Evolutionary conservation across 2,888 invertebrate genomes (phyloP).

Genomic region (Pilophorus perplexus): DNA sequence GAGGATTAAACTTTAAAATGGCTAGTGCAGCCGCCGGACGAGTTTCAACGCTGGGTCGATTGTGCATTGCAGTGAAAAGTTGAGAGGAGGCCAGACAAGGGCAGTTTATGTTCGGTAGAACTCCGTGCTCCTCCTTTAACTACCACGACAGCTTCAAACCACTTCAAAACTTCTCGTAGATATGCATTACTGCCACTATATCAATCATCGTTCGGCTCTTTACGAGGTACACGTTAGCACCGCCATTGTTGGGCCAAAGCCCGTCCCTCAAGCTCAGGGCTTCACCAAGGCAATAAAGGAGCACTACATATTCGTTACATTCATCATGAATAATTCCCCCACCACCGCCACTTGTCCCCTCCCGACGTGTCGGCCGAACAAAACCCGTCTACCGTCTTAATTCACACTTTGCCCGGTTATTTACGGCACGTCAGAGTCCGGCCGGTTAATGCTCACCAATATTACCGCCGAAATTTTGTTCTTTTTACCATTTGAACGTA

Average conservation of each 20-base stretch:
- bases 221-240: constrained; percentile 28
- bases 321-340: constrained; percentile 31
- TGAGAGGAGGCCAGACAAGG: constrained; percentile 4
- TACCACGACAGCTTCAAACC: constrained; percentile 1
- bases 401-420: too few species aligned
- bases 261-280: not conserved
- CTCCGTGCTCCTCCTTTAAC: constrained; percentile 11
- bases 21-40: too few species aligned
- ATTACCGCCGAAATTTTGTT: too few species aligned
- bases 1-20: too few species aligned
- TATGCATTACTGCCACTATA: constrained; percentile 26
- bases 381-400: too few species aligned
- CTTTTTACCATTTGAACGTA: too few species aligned
- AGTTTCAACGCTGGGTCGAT: too few species aligned
- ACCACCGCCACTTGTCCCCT: too few species aligned
- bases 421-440: too few species aligned
- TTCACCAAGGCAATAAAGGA: constrained; percentile 11
- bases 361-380: too few species aligned
- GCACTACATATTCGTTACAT: constrained; percentile 29
- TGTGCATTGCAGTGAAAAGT: not conserved
- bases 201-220: constrained; percentile 28
- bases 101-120: constrained; percentile 4
- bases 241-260: constrained; percentile 18
- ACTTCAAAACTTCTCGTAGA: too few species aligned
- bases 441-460: too few species aligned